Evolutionary conservation across 2,113 vertebrate genomes (phyloP), one percentile per base, ranked within the genome.

Genomic region (Dromas ardeola): DNA sequence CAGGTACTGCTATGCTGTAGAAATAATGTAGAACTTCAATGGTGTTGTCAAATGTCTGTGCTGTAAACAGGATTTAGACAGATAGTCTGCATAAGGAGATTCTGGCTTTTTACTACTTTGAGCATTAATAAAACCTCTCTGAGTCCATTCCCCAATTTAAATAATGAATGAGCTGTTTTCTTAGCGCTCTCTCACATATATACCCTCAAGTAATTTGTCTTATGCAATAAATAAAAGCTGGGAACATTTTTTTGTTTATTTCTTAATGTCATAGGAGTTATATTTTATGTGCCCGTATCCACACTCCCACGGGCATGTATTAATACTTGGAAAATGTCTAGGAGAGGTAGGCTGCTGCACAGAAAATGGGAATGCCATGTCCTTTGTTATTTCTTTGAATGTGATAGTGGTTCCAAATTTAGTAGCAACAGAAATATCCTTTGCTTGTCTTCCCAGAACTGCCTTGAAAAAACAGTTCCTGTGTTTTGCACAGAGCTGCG

Each of bases 121-220:
- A 91, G 74, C 81, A 88, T 88, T 95, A 95, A 94, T 96, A 95
- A 94, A 91, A 85, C 38, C 69, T 82, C 49, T 94, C 77, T 22
- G 78, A 93, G 81, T 86, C 84, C 74, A 52, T 94, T 88, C 71
- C 58, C 38, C 74, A 86, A 88, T 94, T 97, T 97, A 91, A 94
- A 96, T 97, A 95, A 96, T 85, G 81, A 91, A 88, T 82, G 89
- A 94, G 66, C 66, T 87, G 17, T 89, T 95, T 97, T 95, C 55
- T 66, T 92, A 95, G 62, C 29, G 4, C 55, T 32, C 5, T 76
- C 53, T 95, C 32, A 40, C n/a, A 25, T 50, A 70, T 16, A 42
- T 70, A 32, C 52, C 79, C 78, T 92, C 49, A 77, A 90, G 87
- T 62, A 83, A 90, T 61, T n/a, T 62, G 66, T 95, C 45, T 92